phyloP scores from a whole-genome alignment of 2,797 vertebrate genomes.

The Dallia pectoralis region DNA sequence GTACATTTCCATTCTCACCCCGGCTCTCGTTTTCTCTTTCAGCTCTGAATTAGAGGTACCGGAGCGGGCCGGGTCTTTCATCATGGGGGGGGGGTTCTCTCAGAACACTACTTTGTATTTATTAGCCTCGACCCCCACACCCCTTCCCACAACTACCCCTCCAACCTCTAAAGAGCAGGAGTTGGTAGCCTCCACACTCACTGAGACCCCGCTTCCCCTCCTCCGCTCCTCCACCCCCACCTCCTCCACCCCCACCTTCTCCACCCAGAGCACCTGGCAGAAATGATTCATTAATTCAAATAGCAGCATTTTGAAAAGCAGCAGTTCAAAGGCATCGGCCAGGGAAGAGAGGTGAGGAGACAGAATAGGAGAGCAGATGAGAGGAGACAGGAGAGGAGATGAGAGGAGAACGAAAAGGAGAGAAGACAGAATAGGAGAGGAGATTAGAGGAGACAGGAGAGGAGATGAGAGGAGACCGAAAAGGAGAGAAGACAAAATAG shows the following conservation, averaged over 20 bases:
- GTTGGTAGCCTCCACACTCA: not conserved
- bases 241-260: conserved; percentile 27
- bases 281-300: conserved; percentile 88
- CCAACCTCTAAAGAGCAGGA: conserved; percentile 4
- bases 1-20: conserved; percentile 63
- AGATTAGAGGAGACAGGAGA: not conserved
- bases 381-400: conserved; percentile 26
- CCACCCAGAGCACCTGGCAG: conserved; percentile 76
- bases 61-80: conserved; percentile 80
- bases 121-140: conserved; percentile 52
- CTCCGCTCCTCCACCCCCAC: conserved; percentile 11
- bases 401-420: not conserved
- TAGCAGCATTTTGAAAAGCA: conserved; percentile 82
- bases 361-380: conserved; percentile 39
- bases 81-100: conserved; percentile 66
- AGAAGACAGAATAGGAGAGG: not conserved
- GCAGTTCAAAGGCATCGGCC: conserved; percentile 82
- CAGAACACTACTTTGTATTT: conserved; percentile 64
- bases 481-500: conserved; percentile 36
- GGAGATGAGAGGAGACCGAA: conserved; percentile 53
- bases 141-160: conserved; percentile 25
- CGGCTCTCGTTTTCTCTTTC: conserved; percentile 70
- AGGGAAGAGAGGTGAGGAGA: conserved; percentile 62
- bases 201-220: not conserved
- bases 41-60: conserved; percentile 80